Base-by-base conservation (phyloP, 2,113 vertebrate species). In the Glaucidium brasilianum region DNA sequence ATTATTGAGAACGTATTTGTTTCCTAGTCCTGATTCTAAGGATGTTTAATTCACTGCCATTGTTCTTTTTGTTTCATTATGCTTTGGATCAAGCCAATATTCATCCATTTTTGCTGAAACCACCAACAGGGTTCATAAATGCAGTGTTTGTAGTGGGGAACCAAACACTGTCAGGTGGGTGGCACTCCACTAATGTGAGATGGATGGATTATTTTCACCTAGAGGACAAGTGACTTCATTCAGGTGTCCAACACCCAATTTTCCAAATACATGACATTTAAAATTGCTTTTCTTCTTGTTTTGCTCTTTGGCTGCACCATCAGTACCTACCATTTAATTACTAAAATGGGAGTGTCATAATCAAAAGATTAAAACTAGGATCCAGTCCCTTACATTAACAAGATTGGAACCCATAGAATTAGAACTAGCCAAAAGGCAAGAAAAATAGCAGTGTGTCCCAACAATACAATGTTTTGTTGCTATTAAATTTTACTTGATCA, bases 61-160 rank as follows among this genome's bases (percentile, higher is more conserved):
- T 94, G 82, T 91, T 92, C n/a, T 63, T 81, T 47, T 66, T 43
- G 43, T 58, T 85, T 56, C 35, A 11, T 30, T 88, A 85, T 85
- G 66, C 73, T 85, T 84, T 88, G 66, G 60, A 62, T 92, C 37
- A n/a, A 73, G 45, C 35, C 67, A 62, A 53, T 91, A 71, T 82
- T 83, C 45, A 79, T 63, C 74, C 15, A 13, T 79, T 90, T 94
- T 55, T 94, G 93, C 95, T 91, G 88, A 96, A 80, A 27, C 34
- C n/a, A 74, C 49, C 60, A 59, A 7, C 53, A 45, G 59, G 17
- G 63, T 62, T 92, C 34, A 37, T 85, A 80, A 74, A 60, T 11
- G 10, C 67, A 34, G 47, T 52, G 45, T 82, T 79, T 88, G 71
- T 88, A 72, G 85, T 41, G 52, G 27, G 41, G 69, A 92, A 66